Evolutionary conservation across 2,113 vertebrate genomes (phyloP), one percentile per base, ranked within the genome.

Genomic region (Dicerorhinus sumatrensis): DNA sequence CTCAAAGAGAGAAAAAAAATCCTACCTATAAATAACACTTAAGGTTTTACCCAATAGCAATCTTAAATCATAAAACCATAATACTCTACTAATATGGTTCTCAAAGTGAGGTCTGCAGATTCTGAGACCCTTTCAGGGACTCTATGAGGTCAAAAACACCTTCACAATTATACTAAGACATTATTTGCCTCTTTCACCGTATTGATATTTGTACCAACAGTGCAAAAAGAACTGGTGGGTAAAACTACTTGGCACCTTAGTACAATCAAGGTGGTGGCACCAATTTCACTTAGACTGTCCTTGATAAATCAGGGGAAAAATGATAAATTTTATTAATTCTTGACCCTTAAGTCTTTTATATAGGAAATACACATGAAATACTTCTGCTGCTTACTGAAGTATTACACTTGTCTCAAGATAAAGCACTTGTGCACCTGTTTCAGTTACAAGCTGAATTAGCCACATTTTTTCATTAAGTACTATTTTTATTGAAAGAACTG

Each of bases 281-380:
- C 33, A 51, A 80, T 97, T 95, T 73, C 80, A 63, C 63, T 87
- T 12, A 60, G 14, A 80, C 89, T 77, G 60, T 62, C 46, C 25
- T 42, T 89, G 62, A 63, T 69, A 75, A 77, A 85, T 14, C 10
- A 31, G 16, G 16, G 39, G 29, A 6, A 36, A 91, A 91, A 48
- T 17, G 60, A 39, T 51, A 62, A 54, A 73, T 90, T 85, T 90
- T 90, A 85, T 85, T 80, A 91, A 72, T 90, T 80, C 46, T 63
- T 90, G 25, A 58, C 36, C 25, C 21, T 46, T 86, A 36, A 33
- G 21, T 39, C 39, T 73, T 81, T 65, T 73, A 39, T 46, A 56
- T 27, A 23, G 17, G n/a, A 86, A 80, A 73, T 7, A 86, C 12
- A 80, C 13, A 36, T 48, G 27, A 86, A 94, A 85, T 31, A n/a